Evolutionary conservation across 2,113 vertebrate species (phyloP).

Genomic region (Entomyzon cyanotis): DNA sequence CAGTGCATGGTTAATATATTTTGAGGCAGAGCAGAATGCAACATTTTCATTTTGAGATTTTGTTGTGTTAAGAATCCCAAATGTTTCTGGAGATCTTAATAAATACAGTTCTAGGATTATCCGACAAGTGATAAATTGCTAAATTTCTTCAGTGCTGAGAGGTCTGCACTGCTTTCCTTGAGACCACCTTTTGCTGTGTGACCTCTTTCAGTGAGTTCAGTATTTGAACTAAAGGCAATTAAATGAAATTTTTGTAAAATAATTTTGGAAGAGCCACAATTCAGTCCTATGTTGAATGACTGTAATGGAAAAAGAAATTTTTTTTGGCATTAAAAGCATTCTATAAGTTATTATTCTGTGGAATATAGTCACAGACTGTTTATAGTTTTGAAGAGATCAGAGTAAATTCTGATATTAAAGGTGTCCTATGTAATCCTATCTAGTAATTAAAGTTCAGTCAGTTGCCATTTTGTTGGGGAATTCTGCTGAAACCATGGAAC

Average conservation of each 20-base stretch:
- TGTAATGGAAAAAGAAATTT: fast-evolving
- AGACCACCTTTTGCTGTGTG: neutral
- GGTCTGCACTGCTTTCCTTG: neutral
- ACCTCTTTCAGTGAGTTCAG: neutral
- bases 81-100: neutral
- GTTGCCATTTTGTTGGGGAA: neutral
- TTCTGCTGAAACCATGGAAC: neutral
- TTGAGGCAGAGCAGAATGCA: neutral
- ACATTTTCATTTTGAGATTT: neutral
- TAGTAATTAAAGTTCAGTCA: neutral
- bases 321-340: neutral
- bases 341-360: neutral
- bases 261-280: neutral
- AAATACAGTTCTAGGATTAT: neutral
- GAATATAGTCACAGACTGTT: neutral
- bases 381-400: neutral
- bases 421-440: neutral
- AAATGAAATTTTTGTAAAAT: neutral
- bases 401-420: neutral
- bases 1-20: neutral
- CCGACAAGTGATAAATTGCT: neutral
- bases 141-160: neutral
- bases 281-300: neutral
- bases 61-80: neutral
- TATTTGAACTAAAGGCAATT: neutral